Conservation (phyloP, 2,888 invertebrate species). For the Tetranychus piercei region DNA sequence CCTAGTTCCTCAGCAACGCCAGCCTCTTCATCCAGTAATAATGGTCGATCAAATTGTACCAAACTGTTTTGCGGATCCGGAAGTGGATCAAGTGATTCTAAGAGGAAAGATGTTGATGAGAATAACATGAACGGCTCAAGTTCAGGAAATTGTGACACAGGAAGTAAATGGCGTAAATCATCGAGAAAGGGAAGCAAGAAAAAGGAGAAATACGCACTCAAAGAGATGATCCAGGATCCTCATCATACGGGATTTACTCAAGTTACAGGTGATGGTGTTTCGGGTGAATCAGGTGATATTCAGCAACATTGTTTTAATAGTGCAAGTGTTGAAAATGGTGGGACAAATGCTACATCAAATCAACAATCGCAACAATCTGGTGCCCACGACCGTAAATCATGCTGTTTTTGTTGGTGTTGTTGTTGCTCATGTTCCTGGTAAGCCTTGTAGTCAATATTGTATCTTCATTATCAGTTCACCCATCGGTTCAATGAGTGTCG, state of each 20-base stretch:
- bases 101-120: constrained; percentile 14
- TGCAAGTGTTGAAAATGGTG: neutral
- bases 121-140: constrained; percentile 9
- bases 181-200: constrained; percentile 14
- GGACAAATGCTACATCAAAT: neutral
- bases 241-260: too few species aligned
- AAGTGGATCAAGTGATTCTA: constrained; percentile 10
- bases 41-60: constrained; percentile 4
- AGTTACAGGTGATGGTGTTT: neutral
- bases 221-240: constrained; percentile 3
- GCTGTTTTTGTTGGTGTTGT: constrained; percentile 50
- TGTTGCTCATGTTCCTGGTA: constrained; percentile 53
- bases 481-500: too few species aligned
- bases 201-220: constrained; percentile 7
- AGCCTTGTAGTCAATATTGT: constrained; percentile 27
- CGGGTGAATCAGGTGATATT: constrained; percentile 11
- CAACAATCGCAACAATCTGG: neutral
- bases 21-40: constrained; percentile 1
- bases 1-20: neutral
- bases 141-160: neutral
- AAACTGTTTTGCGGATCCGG: constrained; percentile 3
- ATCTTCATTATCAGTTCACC: neutral
- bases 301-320: neutral
- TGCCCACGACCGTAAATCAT: constrained; percentile 36
- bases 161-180: constrained; percentile 14